Evolutionary conservation across 53 echinoderm and acorn worm species (phyloP), one percentile per base, ranked within the genome.

Genomic region (Pentamera pediparva): DNA sequence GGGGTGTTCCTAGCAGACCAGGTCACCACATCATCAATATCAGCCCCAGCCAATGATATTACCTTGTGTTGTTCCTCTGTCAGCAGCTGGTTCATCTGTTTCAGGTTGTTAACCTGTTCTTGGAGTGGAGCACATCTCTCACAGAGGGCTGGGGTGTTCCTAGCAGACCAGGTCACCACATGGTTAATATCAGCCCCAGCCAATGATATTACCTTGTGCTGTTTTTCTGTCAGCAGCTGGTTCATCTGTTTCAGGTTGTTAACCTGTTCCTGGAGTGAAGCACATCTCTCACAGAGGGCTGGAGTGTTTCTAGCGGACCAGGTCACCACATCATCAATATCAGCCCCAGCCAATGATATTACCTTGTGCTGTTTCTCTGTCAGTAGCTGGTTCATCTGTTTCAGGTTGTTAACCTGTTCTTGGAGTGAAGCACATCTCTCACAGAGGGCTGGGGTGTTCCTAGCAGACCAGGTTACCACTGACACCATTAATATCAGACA

Each of bases 211-310:
- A 98, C 98, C 83, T 92, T 98, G 20, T 77, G 58, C 1, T 92
- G 76, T 56, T 88, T 85, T 35, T 92, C 98, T 48, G 92, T 81
- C 62, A 98, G 56, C 52, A 98, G 70, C 27, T 84, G 86, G 62
- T 98, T 98, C 80, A 98, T 89, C 69, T 98, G 88, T 59, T 88
- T 90, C 30, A 93, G 75, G 69, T 89, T 93, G 37, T 81, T 71
- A 39, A 84, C 83, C 61, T 93, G 89, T 7, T 93, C 93, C 45
- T 82, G 81, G 8, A 84, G 75, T 17, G 84, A 80, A 33, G 65
- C 28, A 39, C 87, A 81, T 5, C 79, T 82, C 19, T 83, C 82
- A 81, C 84, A 93, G 35, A 86, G 59, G 13, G 83, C 72, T 1
- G 86, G 92, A 0, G 92, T 92, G 61, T 81, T 85, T 25, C 92